These are phyloP conservation scores for Leucoraja ocellata DNA, from an alignment of 2,797 vertebrate genomes.

Conservation along the genomic window DNA sequence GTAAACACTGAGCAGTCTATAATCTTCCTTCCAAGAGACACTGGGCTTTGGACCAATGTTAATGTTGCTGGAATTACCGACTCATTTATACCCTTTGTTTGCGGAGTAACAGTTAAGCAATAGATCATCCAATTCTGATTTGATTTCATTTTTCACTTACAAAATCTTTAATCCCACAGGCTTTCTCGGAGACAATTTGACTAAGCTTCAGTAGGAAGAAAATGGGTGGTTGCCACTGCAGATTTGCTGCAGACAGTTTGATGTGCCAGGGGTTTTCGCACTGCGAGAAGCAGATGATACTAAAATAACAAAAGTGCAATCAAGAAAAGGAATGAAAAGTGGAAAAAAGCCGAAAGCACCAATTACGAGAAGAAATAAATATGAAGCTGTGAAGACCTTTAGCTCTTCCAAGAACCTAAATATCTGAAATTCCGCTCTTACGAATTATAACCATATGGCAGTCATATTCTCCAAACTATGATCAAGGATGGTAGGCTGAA, in stretches of 20 bases:
- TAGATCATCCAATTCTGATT: constrained; percentile 29
- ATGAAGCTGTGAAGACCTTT: not conserved
- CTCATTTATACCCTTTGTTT: not conserved
- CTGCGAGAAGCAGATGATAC: not conserved
- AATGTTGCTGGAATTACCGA: not conserved
- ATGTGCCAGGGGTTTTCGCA: not conserved
- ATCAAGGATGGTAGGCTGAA: not conserved
- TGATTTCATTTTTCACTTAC: constrained; percentile 30
- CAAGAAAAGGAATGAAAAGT: not conserved
- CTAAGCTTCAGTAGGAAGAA: not conserved
- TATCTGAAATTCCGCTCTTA: not conserved
- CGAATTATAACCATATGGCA: not conserved
- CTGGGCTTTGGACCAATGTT: not conserved
- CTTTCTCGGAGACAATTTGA: constrained; percentile 9
- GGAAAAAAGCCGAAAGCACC: not conserved
- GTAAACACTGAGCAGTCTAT: constrained; percentile 12
- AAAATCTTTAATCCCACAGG: not conserved
- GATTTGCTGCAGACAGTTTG: constrained; percentile 1
- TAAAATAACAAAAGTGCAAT: not conserved
- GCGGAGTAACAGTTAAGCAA: constrained; percentile 1
- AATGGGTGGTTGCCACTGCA: constrained; percentile 34
- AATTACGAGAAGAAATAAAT: not conserved
- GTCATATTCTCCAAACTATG: not conserved
- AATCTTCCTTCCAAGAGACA: constrained; percentile 6
- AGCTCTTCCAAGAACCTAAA: not conserved